Evolutionary conservation across 2,888 invertebrate genomes (phyloP), one percentile per base, ranked within the genome.

Genomic region (Latheticus oryzae): DNA sequence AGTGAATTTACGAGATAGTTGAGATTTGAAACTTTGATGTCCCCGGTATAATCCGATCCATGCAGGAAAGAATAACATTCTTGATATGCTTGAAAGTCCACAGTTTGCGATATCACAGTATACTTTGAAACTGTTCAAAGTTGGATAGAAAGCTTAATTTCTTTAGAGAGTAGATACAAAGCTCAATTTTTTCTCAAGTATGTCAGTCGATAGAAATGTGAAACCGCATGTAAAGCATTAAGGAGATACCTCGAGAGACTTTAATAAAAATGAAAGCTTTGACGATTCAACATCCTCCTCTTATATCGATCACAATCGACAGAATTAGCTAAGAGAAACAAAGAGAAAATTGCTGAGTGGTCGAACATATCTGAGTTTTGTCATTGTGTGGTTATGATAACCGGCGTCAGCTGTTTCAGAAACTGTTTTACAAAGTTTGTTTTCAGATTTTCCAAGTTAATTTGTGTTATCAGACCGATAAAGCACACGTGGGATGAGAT

Each of bases 301-400:
- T 12, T 38, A 21, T 38, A 38, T 23, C 23, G 38, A 38, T 38
- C 21, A n/a, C 3, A 38, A 38, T 38, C 21, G 38, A 38, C 12
- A 23, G 12, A 38, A 38, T 38, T 38, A 38, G 17, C 38, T 12
- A 23, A 38, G 8, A 38, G 38, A 38, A 37, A 37, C 37, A 37
- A 37, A 37, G 21, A 9, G 37, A 21, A 37, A 37, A 37, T 9
- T 37, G 37, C 21, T 21, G 37, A 30, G 30, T 5, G 12, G 30
- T 11, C 30, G 2, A 12, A 13, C 2, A 30, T 5, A 7, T 11
- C 3, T 9, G 12, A 11, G 30, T 9, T 3, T 9, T 19, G 12
- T 3, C 30, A 26, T 26, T 3, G 26, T 12, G 11, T 2, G 7
- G n/a, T 9, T 26, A 9, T 9, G n/a, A 26, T 7, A 8, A 12